A percentile compares a stretch with the other conserved stretches of the same genome.
These are phyloP conservation scores for Acanthosepion pharaonis DNA, from an alignment of 2,888 invertebrate genomes.

Conservation along the genomic window DNA sequence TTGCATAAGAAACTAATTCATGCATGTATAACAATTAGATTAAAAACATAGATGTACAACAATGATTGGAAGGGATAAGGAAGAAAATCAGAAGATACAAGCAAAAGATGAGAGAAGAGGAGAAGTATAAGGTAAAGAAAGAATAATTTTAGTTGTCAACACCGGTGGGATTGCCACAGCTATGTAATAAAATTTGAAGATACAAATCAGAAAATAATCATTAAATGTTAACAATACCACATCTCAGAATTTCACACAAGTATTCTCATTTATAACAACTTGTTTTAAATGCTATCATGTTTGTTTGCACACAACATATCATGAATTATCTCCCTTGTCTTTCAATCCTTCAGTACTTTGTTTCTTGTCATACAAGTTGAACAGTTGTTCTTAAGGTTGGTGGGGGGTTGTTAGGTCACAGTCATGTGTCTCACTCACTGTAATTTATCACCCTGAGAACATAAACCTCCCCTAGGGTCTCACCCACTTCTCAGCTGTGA, in stretches of 20 bases:
- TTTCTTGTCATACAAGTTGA: background rate
- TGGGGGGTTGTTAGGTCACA: slow-evolving; percentile 33
- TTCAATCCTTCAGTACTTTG: background rate
- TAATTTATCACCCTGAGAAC: slow-evolving; percentile 23
- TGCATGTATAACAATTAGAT: no score
- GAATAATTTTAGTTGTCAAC: no score
- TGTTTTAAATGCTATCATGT: background rate
- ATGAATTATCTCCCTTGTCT: slow-evolving; percentile 6
- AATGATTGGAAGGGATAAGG: no score
- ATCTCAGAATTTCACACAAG: background rate
- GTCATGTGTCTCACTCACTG: slow-evolving; percentile 18
- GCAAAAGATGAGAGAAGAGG: no score
- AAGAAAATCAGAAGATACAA: no score
- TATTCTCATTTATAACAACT: background rate
- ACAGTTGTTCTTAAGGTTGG: slow-evolving; percentile 2
- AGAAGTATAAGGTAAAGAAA: no score
- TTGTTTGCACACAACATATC: background rate
- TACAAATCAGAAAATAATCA: no score
- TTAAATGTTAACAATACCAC: no score
- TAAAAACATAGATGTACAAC: no score
- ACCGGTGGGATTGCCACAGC: no score
- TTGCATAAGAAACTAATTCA: no score
- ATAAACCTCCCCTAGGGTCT: background rate
- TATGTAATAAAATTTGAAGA: no score
- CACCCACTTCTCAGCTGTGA: slow-evolving; percentile 18